Percentiles rank a stretch among this genome's conserved stretches.
phyloP scores from a whole-genome alignment of 2,888 invertebrate genomes.

The Cerceris rybyensis region DNA sequence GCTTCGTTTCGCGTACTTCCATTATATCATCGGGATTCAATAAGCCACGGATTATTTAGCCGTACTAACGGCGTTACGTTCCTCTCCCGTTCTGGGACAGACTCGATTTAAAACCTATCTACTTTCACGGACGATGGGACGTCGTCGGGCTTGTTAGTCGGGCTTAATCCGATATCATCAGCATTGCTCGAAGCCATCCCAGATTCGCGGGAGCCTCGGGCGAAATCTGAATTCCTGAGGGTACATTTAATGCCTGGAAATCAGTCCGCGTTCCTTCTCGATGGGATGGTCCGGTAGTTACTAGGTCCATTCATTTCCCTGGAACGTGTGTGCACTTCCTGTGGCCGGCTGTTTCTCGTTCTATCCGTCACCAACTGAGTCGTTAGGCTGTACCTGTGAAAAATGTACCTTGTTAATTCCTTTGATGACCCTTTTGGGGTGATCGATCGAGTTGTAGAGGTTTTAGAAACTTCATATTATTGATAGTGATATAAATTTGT shows the following conservation, averaged over 20 bases:
- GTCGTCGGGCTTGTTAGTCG: slow-evolving; percentile 49
- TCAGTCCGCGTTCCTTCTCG: slow-evolving; percentile 47
- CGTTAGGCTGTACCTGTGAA: slow-evolving; percentile 44
- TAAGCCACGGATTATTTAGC: slow-evolving; percentile 59
- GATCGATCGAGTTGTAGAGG: neutral
- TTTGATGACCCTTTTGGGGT: neutral
- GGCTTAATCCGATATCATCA: slow-evolving; percentile 61
- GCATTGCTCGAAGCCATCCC: slow-evolving; percentile 64
- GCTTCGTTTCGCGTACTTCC: slow-evolving; percentile 40
- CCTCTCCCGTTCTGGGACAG: slow-evolving; percentile 26
- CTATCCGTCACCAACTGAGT: neutral
- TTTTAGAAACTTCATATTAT: neutral
- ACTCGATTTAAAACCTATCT: slow-evolving; percentile 67
- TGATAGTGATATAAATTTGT: no score
- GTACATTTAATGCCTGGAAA: slow-evolving; percentile 60
- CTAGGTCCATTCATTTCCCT: slow-evolving; percentile 61
- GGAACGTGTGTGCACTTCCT: slow-evolving; percentile 19
- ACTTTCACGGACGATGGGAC: slow-evolving; percentile 52
- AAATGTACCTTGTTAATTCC: slow-evolving; percentile 44
- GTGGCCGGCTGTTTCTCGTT: slow-evolving; percentile 17
- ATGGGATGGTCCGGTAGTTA: slow-evolving; percentile 51
- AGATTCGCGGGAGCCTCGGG: slow-evolving; percentile 65
- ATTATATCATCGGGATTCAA: slow-evolving; percentile 58
- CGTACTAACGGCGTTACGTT: slow-evolving; percentile 53
- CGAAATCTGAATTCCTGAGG: slow-evolving; percentile 61